Conservation (phyloP, 1,140 invertebrate species). For the Brachionus koreanus region DNA sequence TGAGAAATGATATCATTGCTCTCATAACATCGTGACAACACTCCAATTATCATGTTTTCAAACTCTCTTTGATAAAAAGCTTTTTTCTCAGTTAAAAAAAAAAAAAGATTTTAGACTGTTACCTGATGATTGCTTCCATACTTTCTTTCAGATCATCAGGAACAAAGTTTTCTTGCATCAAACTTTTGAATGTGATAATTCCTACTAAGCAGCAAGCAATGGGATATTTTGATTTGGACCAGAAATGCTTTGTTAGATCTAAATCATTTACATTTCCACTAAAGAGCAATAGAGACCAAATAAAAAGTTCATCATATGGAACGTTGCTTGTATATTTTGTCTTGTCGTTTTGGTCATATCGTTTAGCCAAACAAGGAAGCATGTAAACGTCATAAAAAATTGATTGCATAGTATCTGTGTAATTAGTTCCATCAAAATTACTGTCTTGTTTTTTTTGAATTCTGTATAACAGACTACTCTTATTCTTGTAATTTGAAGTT, state of each 20-base stretch:
- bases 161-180: conserved; percentile 20
- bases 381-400: conserved; percentile 32
- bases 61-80: not conserved
- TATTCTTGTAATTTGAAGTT: not conserved
- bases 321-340: not conserved
- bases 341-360: conserved; percentile 12
- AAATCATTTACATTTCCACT: conserved; percentile 21
- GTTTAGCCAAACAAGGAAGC: conserved; percentile 16
- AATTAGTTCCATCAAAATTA: conserved; percentile 42
- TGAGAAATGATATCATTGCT: conserved; percentile 12
- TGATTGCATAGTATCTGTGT: conserved; percentile 37
- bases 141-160: conserved; percentile 39
- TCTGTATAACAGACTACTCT: conserved; percentile 21
- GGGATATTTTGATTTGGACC: conserved; percentile 43
- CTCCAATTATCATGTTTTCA: conserved; percentile 35
- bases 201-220: conserved; percentile 34
- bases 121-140: conserved; percentile 14
- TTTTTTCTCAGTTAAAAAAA: not conserved
- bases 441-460: conserved; percentile 43
- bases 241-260: conserved; percentile 27
- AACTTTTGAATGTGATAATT: conserved; percentile 14
- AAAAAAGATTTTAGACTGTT: not conserved
- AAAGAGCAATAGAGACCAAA: conserved; percentile 36
- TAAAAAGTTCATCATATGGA: conserved; percentile 38
- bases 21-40: not conserved